Evolutionary conservation across 2,888 invertebrate species (phyloP).

Genomic region (Andricus curvator): DNA sequence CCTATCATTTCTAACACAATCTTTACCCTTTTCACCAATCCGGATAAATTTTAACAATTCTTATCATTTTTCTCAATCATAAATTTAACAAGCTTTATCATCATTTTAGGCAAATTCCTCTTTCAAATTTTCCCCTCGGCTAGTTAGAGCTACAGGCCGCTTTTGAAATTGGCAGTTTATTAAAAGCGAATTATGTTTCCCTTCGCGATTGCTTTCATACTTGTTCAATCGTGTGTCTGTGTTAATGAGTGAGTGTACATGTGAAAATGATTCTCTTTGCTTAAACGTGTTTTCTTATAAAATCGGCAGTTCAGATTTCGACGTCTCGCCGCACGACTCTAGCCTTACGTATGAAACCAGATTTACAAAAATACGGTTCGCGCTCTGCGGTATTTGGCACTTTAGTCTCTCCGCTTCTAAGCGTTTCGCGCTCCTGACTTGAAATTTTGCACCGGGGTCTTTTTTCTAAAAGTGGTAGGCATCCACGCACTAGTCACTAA

Average conservation of each 20-base stretch:
- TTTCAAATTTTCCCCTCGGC: slow-evolving; percentile 43
- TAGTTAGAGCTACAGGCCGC: slow-evolving; percentile 54
- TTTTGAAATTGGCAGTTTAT: slow-evolving; percentile 73
- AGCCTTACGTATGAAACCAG: slow-evolving; percentile 77
- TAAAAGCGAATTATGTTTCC: slow-evolving; percentile 43
- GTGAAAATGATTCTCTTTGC: slow-evolving; percentile 47
- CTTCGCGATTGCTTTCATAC: slow-evolving; percentile 44
- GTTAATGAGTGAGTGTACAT: slow-evolving; percentile 43
- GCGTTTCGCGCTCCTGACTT: slow-evolving; percentile 46
- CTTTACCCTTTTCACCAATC: not conserved
- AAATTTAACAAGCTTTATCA: not conserved
- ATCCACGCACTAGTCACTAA: slow-evolving; percentile 20
- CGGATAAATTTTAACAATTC: slow-evolving; percentile 8
- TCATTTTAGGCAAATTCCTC: not conserved
- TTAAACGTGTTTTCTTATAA: slow-evolving; percentile 68
- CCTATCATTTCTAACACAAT: slow-evolving; percentile 20
- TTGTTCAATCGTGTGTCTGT: slow-evolving; percentile 43
- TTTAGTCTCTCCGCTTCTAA: slow-evolving; percentile 65
- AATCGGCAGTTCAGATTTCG: slow-evolving; percentile 76
- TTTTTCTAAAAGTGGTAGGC: slow-evolving; percentile 14
- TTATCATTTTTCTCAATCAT: slow-evolving; percentile 24
- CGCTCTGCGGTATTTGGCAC: slow-evolving; percentile 76
- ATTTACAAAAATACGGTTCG: slow-evolving; percentile 78
- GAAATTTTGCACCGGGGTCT: slow-evolving; percentile 20
- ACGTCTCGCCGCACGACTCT: slow-evolving; percentile 72